Base-by-base conservation (phyloP, 1,140 invertebrate species). In the Zophobas atratus region DNA sequence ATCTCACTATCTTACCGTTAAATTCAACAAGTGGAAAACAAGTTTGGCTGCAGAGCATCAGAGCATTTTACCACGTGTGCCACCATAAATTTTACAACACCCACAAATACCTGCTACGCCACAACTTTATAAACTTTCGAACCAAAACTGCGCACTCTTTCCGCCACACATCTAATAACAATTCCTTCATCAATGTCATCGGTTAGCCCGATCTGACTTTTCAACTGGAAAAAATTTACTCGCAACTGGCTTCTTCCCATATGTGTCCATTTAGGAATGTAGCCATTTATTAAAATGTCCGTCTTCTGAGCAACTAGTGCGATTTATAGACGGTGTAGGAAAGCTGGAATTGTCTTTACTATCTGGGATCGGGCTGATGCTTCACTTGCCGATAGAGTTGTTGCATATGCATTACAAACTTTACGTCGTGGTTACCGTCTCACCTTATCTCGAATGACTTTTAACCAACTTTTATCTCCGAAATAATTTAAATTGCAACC, bases 351-450 rank as follows among this genome's bases (percentile, higher is more conserved):
- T 81, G 76, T 81, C 77, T 79, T 76, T 60, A 71, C 70, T 79
- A 79, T 81, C 77, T 77, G 43, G 71, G 77, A 81, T 53, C 75
- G 71, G 73, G 55, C 70, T 56, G 75, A 75, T 70, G 77, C 76
- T 81, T 77, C 71, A 51, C 63, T 73, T 73, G 51, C 70, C 71
- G 77, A 79, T 79, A 75, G 75, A 79, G 78, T 73, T 72, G 72
- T 79, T 79, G 78, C 75, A 79, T 79, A 79, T 79, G 78, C 78
- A 79, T 79, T 79, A 79, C 74, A 51, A 41, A 72, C 77, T 57
- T 74, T 78, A 60, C 56, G 77, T 74, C 70, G 70, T 78, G 70
- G 70, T 77, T 60, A 39, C 56, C 38, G 34, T 74, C 55, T 67
- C 70, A 71, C 60, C 33, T 71, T 78, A 78, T 78, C 70, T 78